phyloP scores from a whole-genome alignment of 2,113 vertebrate species.

The Pangasianodon gigas region DNA sequence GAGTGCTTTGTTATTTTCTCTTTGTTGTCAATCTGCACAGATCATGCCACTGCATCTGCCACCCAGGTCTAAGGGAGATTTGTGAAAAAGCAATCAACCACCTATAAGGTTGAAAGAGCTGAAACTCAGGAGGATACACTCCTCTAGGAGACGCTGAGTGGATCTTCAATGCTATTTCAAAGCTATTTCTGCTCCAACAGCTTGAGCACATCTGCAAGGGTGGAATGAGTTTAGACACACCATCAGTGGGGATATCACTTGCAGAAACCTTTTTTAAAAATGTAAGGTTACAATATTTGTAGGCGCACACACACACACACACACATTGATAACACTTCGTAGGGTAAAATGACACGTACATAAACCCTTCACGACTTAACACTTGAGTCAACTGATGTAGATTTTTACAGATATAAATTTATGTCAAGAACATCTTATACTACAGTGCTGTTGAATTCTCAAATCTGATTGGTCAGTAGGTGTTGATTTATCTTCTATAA shows the following conservation, averaged over 20 bases:
- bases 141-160: conserved; percentile 12
- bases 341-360: not conserved
- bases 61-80: not conserved
- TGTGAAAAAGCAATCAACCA: conserved; percentile 19
- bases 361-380: not conserved
- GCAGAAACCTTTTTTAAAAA: conserved; percentile 18
- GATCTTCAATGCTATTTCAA: not conserved
- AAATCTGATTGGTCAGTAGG: not conserved
- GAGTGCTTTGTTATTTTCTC: conserved; percentile 30
- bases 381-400: not conserved
- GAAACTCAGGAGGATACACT: not conserved
- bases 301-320: not conserved
- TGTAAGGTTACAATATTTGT: not conserved
- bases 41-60: conserved; percentile 6
- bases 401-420: not conserved
- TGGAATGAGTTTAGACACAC: conserved; percentile 6
- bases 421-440: not conserved
- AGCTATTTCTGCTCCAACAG: not conserved
- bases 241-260: not conserved
- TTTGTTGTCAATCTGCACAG: conserved; percentile 8
- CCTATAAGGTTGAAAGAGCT: conserved; percentile 6
- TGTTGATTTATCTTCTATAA: not conserved
- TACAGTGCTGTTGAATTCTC: not conserved
- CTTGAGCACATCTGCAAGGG: not conserved
- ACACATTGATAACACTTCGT: not conserved